These are phyloP conservation scores for Allygus modestus DNA, from an alignment of 2,888 invertebrate species.

Conservation along the genomic window DNA sequence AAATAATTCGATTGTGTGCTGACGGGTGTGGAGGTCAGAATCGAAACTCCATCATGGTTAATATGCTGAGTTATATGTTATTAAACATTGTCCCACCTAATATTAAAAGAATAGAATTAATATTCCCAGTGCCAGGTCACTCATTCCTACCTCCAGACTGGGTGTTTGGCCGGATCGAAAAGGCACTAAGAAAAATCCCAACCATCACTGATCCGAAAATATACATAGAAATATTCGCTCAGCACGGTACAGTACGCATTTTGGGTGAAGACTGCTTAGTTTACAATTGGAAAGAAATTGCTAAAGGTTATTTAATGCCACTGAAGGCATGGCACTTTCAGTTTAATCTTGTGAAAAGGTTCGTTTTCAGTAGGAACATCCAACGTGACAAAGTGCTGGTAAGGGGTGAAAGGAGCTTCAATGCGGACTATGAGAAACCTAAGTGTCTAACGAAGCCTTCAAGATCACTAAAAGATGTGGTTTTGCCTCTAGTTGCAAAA, in stretches of 20 bases:
- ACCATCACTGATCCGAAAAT: conserved; percentile 65
- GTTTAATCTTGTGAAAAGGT: conserved; percentile 50
- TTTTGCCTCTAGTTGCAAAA: conserved; percentile 26
- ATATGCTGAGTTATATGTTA: conserved; percentile 49
- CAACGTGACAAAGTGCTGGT: conserved; percentile 45
- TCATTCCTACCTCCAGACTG: conserved; percentile 70
- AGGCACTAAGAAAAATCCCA: conserved; percentile 66
- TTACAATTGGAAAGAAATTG: conserved; percentile 63
- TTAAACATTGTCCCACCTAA: conserved; percentile 52
- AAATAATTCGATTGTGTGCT: conserved; percentile 38
- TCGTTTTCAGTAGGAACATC: conserved; percentile 57
- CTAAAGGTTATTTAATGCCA: conserved; percentile 62
- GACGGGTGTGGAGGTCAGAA: conserved; percentile 51
- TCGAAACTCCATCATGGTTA: conserved; percentile 44
- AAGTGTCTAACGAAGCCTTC: conserved; percentile 49
- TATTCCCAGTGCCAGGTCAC: conserved; percentile 71
- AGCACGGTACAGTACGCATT: conserved; percentile 63
- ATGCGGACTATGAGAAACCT: conserved; percentile 46
- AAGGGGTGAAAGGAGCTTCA: conserved; percentile 56
- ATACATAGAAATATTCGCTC: conserved; percentile 64
- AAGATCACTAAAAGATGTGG: conserved; percentile 33
- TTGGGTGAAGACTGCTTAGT: conserved; percentile 65
- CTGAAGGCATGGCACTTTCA: conserved; percentile 41
- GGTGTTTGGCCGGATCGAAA: conserved; percentile 71
- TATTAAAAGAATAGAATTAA: conserved; percentile 66